Percentiles rank a stretch among this genome's conserved stretches.
Evolutionary conservation across 2,797 vertebrate species (phyloP).

Genomic region (Syndactyla subalaris): DNA sequence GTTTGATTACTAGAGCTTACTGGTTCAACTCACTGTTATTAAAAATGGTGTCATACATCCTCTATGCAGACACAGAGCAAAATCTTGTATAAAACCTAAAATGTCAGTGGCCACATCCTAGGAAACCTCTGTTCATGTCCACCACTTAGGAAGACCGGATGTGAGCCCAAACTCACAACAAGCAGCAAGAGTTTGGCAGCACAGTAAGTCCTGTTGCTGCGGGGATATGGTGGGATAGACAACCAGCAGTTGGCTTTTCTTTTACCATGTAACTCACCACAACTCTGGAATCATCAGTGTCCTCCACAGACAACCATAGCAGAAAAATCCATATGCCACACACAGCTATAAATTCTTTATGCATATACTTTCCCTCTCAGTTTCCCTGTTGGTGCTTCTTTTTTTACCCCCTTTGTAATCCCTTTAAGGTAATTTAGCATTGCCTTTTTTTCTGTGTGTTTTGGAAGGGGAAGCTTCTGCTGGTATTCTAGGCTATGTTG

Average conservation of each 20-base stretch:
- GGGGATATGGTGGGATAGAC: not conserved
- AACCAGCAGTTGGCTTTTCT: not conserved
- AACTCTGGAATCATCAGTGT: not conserved
- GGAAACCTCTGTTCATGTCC: not conserved
- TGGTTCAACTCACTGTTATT: not conserved
- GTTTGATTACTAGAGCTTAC: not conserved
- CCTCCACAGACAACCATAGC: accelerated
- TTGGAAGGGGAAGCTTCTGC: not conserved
- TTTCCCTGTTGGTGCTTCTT: not conserved
- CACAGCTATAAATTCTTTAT: not conserved
- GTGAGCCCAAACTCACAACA: not conserved
- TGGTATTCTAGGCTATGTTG: accelerated
- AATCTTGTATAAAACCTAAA: not conserved
- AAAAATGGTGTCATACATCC: not conserved
- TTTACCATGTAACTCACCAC: accelerated
- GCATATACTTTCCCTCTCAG: not conserved
- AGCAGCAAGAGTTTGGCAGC: not conserved
- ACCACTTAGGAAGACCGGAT: not conserved
- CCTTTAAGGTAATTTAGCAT: not conserved
- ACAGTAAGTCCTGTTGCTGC: not conserved
- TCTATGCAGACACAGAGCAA: not conserved
- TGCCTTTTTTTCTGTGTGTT: not conserved
- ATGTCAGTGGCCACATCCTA: not conserved
- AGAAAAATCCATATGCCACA: not conserved
- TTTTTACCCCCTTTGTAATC: not conserved